Evolutionary conservation across 2,113 vertebrate genomes (phyloP), one percentile per base, ranked within the genome.

Genomic region (Neolamprologus toae): DNA sequence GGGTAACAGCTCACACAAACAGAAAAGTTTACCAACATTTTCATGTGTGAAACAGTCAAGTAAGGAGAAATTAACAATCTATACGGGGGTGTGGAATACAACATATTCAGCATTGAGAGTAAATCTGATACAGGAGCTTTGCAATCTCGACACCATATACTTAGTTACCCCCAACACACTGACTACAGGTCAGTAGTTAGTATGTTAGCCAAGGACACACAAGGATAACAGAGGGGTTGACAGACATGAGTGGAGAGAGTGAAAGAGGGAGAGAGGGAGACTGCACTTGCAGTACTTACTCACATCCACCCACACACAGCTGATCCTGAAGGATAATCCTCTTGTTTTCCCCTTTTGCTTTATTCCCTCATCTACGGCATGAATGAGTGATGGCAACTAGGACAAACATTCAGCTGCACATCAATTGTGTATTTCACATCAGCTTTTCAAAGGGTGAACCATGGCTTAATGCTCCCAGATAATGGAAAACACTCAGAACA

Each of bases 291-390:
- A 94, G 91, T 91, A 93, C 86, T 95, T 94, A 93, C 91, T 94
- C 94, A 92, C 88, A 92, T 93, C 95, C 94, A 87, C 95, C 96
- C 93, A 96, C 95, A 94, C 94, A 95, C 93, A 96, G 93, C 93
- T 96, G 96, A 96, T 96, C 90, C 92, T 94, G 89, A 95, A 93
- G 94, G 95, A 95, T 95, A 91, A 94, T 86, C 92, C 79, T 86
- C 66, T 82, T 84, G 86, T 83, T 79, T 49, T 71, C 63, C 83
- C 11, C 31, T 8, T 80, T 66, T 76, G 54, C 81, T 90, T 83
- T 90, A 83, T 88, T 82, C 63, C 55, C 82, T 82, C 82, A 82
- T 83, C 86, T 55, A 83, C 54, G 5, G 19, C 61, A 90, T 93
- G 73, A 91, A 93, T 93, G 86, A 93, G 81, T 83, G 87, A 88